Evolutionary conservation across 2,888 invertebrate genomes (phyloP), one percentile per base, ranked within the genome.

Genomic region (Oscheius myriophilus): DNA sequence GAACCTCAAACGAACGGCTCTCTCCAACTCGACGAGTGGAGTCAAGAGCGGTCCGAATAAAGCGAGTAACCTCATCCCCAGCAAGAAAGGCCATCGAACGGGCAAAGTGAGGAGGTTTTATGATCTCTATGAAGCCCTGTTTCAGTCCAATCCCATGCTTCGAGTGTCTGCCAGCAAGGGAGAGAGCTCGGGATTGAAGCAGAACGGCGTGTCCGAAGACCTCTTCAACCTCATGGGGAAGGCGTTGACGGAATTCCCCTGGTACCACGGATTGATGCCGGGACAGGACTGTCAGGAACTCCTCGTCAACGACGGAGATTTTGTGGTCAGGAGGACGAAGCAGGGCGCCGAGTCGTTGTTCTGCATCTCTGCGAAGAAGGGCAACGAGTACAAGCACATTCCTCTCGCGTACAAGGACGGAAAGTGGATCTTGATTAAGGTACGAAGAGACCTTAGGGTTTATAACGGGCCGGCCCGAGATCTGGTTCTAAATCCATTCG

Each of bases 231-330:
- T 33, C 4, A 33, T 33, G 33, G 33, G 46, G 25, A 55, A 18
- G 33, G 33, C 33, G 3, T 9, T 33, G 33, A 33, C 33, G 33
- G 33, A 33, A 33, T 41, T 42, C 43, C 7, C 42, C 39, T 59
- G 59, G 59, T 59, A 59, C 26, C 59, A 59, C 43, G 59, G 59
- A 41, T 12, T 59, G 23, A 59, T 59, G 59, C 59, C 59, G n/a
- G 18, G 59, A 14, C 16, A 23, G n/a, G 59, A 59, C 33, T 33
- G 33, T 9, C 33, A 33, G 33, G 33, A 33, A 33, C 33, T 33
- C 4, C 33, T 33, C 4, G 33, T 33, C 33, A 21, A 21, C n/a
- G 59, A 59, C 16, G 59, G 59, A 21, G 59, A 59, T 18, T 59
- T 59, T 26, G 23, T 59, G 23, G 59, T 59, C 18, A 33, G 59